Evolutionary conservation across 2,888 invertebrate genomes (phyloP), one percentile per base, ranked within the genome.

Genomic region (Dasysyrphus albostriatus): DNA sequence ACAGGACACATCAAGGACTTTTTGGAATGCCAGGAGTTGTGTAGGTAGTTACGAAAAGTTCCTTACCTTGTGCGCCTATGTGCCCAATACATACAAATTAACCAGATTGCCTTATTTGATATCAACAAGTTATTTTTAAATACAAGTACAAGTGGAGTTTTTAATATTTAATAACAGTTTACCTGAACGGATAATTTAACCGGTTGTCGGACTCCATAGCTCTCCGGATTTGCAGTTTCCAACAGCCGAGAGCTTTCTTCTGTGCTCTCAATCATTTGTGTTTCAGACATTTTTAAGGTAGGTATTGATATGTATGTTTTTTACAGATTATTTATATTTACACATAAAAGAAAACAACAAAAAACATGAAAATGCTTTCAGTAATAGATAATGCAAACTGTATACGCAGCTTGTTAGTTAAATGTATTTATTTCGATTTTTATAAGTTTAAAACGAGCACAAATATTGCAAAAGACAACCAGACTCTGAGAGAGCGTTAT

Each of bases 191-290:
- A 89, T 87, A 89, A 84, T 81, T 92, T 91, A 69, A 92, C 92
- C 91, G 91, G 91, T 90, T 90, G 90, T 65, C 90, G 90, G 74
- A 91, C 91, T 77, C 92, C 92, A 89, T 92, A 92, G 84, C 91
- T 91, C 88, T 90, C 91, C 39, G 90, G 91, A 88, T 90, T 91
- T 39, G 89, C 90, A 69, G 89, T 89, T 88, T 92, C 91, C 89
- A 92, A 89, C 75, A 92, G 90, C 83, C 91, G 92, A 79, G 92
- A 91, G 89, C 91, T 91, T 89, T 92, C 92, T 89, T 92, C 92
- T 42, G 89, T 90, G 65, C 73, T 89, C 73, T 89, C 89, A 63
- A 89, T 82, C 67, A 89, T 89, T 51, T 89, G 90, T 34, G 74
- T 82, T 39, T 87, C 85, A 39, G 85, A 65, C 85, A 87, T 87